Percentiles rank a stretch among this genome's conserved stretches.
These are phyloP conservation scores for Sphaeridia pumilis DNA, from an alignment of 2,888 invertebrate species.

Conservation along the genomic window DNA sequence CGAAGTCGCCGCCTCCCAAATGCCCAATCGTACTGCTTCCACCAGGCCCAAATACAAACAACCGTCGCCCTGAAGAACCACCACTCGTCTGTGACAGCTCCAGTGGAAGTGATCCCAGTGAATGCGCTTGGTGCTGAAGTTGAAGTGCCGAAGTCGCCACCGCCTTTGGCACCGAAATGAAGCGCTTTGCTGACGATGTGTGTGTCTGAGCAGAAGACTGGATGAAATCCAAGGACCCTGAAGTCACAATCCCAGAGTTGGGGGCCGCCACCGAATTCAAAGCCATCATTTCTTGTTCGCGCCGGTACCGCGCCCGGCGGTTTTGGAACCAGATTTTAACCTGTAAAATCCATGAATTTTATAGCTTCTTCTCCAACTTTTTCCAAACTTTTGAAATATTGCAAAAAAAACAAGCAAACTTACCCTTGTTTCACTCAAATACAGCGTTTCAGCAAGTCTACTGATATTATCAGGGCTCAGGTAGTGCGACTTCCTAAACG, in stretches of 20 bases:
- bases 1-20: not conserved
- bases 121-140: not conserved
- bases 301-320: slow-evolving; percentile 23
- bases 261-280: not conserved
- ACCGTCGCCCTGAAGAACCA: not conserved
- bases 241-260: not conserved
- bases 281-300: slow-evolving; percentile 18
- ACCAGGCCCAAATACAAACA: too few relatives aligned
- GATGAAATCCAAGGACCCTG: not conserved
- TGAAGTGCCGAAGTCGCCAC: not conserved
- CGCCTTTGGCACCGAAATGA: not conserved
- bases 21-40: too few relatives aligned
- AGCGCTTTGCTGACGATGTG: not conserved
- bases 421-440: slow-evolving; percentile 58
- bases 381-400: not conserved
- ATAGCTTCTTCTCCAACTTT: too few relatives aligned
- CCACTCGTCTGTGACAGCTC: not conserved
- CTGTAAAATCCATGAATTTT: slow-evolving; percentile 2
- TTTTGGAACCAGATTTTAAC: slow-evolving; percentile 32
- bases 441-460: slow-evolving; percentile 50
- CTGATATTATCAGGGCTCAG: slow-evolving; percentile 56
- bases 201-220: too few relatives aligned
- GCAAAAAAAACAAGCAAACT: slow-evolving; percentile 36
- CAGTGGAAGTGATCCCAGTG: not conserved
- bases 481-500: slow-evolving; percentile 55